A percentile compares a stretch with the other conserved stretches of the same genome.
Conservation (phyloP, 2,797 vertebrate species). For the Odontamblyopus rebecca region DNA sequence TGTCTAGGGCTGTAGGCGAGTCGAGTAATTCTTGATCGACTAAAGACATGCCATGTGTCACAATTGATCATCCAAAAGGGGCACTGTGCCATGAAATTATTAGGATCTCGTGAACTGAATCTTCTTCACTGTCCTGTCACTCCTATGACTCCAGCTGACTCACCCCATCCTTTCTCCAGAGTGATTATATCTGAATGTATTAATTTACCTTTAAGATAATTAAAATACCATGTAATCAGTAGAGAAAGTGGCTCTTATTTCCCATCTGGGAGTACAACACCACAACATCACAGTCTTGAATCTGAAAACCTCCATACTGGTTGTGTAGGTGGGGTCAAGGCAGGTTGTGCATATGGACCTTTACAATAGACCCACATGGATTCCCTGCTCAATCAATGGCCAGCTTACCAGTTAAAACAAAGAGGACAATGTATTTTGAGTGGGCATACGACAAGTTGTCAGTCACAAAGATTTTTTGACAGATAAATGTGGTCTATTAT, state of each 20-base stretch:
- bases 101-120: no score
- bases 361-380: slow-evolving; percentile 20
- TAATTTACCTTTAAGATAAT: slow-evolving; percentile 13
- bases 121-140: no score
- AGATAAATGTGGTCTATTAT: slow-evolving; percentile 33
- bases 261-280: no score
- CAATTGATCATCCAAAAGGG: no score
- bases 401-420: slow-evolving; percentile 32
- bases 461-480: slow-evolving; percentile 54
- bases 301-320: not conserved
- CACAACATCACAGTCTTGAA: not conserved
- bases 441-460: slow-evolving; percentile 49
- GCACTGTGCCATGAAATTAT: no score
- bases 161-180: no score
- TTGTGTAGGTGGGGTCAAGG: not conserved
- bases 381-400: slow-evolving; percentile 25
- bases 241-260: not conserved
- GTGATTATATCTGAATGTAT: no score
- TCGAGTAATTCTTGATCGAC: no score
- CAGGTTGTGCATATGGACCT: slow-evolving; percentile 15
- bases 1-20: not conserved
- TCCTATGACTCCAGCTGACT: no score
- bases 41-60: no score
- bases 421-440: slow-evolving; percentile 43
- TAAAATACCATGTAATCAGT: slow-evolving; percentile 14